Percentiles rank a stretch among this genome's conserved stretches.
Evolutionary conservation across 2,888 invertebrate genomes (phyloP).

Genomic region (Phania funesta): DNA sequence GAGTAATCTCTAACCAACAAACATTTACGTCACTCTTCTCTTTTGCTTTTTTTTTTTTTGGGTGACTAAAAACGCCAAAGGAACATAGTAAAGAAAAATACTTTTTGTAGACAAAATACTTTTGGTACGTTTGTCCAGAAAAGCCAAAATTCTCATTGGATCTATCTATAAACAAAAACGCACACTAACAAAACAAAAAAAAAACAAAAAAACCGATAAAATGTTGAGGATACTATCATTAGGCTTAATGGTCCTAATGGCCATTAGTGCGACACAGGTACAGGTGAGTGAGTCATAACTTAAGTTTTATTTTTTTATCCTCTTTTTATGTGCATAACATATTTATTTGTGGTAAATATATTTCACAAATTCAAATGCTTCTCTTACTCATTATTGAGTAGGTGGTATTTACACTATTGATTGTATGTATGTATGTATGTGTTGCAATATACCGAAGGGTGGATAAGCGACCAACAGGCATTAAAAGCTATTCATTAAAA

Average conservation of each 20-base stretch:
- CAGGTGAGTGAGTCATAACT: constrained; percentile 68
- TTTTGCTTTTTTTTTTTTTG: background rate
- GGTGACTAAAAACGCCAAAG: constrained; percentile 25
- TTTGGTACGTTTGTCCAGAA: constrained; percentile 3
- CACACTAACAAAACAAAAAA: background rate
- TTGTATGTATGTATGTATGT: background rate
- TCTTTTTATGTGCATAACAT: background rate
- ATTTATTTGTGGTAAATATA: background rate
- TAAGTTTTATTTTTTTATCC: background rate
- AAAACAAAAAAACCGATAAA: constrained; percentile 19
- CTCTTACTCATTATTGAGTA: background rate
- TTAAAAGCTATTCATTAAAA: constrained; percentile 9
- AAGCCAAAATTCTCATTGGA: constrained; percentile 8
- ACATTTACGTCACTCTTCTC: constrained; percentile 63
- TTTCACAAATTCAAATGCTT: background rate
- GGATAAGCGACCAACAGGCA: background rate
- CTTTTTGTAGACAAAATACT: constrained; percentile 34
- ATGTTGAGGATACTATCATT: constrained; percentile 65
- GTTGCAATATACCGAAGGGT: background rate
- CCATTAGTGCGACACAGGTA: constrained; percentile 65
- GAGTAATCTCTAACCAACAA: background rate
- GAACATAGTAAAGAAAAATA: constrained; percentile 1
- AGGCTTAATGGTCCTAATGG: constrained; percentile 63
- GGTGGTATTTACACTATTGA: background rate
- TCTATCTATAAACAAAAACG: background rate